These are phyloP conservation scores for Dinocampus coccinellae DNA, from an alignment of 2,888 invertebrate species.

Conservation along the genomic window DNA sequence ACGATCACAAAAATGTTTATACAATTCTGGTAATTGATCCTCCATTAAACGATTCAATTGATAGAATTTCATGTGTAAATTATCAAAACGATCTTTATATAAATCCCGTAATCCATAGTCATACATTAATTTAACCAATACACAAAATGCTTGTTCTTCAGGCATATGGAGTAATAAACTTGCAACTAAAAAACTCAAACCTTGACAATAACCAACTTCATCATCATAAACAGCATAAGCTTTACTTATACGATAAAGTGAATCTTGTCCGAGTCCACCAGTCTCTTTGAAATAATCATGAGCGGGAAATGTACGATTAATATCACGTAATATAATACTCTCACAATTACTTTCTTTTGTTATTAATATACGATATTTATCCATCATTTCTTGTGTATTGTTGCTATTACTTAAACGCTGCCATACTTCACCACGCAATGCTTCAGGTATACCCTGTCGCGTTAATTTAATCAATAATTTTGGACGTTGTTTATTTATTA, in stretches of 20 bases:
- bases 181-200: conserved; percentile 97
- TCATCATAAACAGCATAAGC: conserved; percentile 98
- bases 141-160: conserved; percentile 98
- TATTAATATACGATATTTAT: conserved; percentile 91
- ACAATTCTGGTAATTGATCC: conserved; percentile 86
- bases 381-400: conserved; percentile 87
- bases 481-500: conserved; percentile 79
- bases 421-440: conserved; percentile 97
- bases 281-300: conserved; percentile 98
- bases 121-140: conserved; percentile 97
- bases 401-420: conserved; percentile 92
- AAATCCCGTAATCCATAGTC: conserved; percentile 94
- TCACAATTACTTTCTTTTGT: conserved; percentile 96
- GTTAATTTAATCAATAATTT: conserved; percentile 86
- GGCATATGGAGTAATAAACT: conserved; percentile 93
- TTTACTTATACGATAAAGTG: conserved; percentile 93
- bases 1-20: conserved; percentile 85
- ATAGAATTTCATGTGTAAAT: conserved; percentile 93
- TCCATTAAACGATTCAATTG: conserved; percentile 94
- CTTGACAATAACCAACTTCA: conserved; percentile 99
- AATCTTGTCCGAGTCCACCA: conserved; percentile 96
- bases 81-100: conserved; percentile 97
- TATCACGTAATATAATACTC: conserved; percentile 94
- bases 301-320: conserved; percentile 98
- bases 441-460: conserved; percentile 92